Evolutionary conservation across 2,113 vertebrate genomes (phyloP).

Genomic region (Stegostoma tigrinum): DNA sequence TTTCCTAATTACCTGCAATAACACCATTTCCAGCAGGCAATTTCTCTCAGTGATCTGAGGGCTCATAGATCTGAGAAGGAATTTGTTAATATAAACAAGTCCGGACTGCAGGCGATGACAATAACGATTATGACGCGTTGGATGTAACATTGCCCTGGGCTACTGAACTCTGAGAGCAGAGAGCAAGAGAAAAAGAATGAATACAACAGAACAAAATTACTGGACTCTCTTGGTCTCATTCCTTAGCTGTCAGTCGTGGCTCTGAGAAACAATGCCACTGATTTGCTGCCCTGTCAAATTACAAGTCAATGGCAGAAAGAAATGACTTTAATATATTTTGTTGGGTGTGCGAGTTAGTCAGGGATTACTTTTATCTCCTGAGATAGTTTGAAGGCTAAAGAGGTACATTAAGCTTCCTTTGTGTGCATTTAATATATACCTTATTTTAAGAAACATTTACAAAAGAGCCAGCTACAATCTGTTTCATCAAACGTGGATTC

Average conservation of each 20-base stretch:
- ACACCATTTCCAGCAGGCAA: conserved; percentile 31
- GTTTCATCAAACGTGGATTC: not conserved
- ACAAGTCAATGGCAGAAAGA: conserved; percentile 40
- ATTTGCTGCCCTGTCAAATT: conserved; percentile 37
- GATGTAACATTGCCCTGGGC: not conserved
- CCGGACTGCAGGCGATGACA: not conserved
- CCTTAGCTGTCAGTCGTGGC: conserved; percentile 41
- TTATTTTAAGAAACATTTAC: too few species aligned
- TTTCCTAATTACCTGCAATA: conserved; percentile 36
- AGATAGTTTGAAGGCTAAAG: not conserved
- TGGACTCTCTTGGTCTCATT: not conserved
- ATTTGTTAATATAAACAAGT: not conserved
- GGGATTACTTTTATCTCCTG: not conserved
- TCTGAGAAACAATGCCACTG: conserved; percentile 43
- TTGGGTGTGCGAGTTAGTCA: not conserved
- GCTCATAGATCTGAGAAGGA: not conserved
- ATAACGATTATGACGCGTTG: not conserved
- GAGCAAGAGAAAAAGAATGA: not conserved
- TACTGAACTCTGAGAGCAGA: not conserved
- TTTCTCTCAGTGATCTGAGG: not conserved
- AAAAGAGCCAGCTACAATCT: not conserved
- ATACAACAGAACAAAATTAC: not conserved
- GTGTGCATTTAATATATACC: not conserved
- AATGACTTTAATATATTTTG: conserved; percentile 42
- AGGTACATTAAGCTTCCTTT: not conserved